Percentiles rank a stretch among this genome's conserved stretches.
phyloP scores from a whole-genome alignment of 1,140 invertebrate genomes.

The Thaumatotibia leucotreta region DNA sequence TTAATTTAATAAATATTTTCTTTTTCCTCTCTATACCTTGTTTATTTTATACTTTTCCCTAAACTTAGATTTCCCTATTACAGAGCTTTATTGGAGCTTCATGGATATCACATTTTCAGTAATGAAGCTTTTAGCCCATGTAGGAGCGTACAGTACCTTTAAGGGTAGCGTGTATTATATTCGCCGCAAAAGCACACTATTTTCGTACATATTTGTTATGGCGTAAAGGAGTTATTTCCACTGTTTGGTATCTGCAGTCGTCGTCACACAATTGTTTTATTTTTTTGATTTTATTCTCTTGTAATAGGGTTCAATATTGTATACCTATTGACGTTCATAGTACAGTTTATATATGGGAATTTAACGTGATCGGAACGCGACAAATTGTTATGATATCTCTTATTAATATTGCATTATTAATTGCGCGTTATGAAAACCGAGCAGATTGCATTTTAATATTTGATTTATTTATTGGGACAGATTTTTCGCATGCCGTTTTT shows the following conservation, averaged over 20 bases:
- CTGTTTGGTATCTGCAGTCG: neutral
- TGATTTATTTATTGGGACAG: neutral
- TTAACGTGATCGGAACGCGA: neutral
- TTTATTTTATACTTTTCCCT: no score
- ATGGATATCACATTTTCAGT: no score
- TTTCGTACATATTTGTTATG: neutral
- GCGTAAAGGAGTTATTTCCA: neutral
- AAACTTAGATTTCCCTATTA: no score
- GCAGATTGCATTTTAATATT: neutral
- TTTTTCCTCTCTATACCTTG: no score
- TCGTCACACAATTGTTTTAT: no score
- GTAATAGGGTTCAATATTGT: neutral
- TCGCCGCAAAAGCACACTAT: no score
- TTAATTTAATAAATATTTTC: no score
- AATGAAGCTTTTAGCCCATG: no score
- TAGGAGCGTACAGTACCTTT: no score
- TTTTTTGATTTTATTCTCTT: neutral
- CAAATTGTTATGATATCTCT: neutral
- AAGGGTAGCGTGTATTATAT: no score
- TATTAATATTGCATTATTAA: neutral
- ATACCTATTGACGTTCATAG: neutral
- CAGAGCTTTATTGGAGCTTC: no score
- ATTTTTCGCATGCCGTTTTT: neutral
- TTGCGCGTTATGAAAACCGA: neutral
- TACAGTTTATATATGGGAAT: neutral